A percentile compares a stretch with the other conserved stretches of the same genome.
Conservation (phyloP, 2,113 vertebrate genomes). For the Formicarius rufipectus region DNA sequence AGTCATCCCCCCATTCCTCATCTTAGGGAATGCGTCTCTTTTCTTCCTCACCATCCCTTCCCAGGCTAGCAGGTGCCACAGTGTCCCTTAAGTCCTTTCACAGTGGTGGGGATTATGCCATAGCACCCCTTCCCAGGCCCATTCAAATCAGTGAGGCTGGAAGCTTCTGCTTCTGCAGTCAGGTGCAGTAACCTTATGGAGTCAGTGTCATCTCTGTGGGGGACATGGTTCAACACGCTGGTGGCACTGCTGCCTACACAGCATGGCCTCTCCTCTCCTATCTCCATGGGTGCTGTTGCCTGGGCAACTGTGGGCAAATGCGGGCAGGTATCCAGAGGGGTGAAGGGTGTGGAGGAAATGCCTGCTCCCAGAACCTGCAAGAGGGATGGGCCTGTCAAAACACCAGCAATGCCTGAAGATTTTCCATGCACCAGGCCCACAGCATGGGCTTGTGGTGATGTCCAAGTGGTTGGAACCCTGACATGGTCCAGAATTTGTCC, state of each 20-base stretch:
- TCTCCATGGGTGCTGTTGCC: conserved; percentile 22
- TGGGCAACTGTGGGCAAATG: not conserved
- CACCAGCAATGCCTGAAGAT: accelerated
- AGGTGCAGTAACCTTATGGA: not conserved
- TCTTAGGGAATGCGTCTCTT: accelerated
- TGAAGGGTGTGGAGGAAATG: conserved; percentile 30
- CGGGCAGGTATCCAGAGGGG: conserved; percentile 22
- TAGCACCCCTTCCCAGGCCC: not conserved
- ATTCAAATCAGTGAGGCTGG: not conserved
- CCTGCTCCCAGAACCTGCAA: not conserved
- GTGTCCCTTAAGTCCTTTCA: accelerated
- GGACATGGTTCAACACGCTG: accelerated
- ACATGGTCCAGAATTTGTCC: accelerated
- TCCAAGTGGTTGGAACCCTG: not conserved
- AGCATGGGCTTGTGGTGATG: accelerated
- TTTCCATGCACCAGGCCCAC: not conserved
- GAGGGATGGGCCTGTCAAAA: not conserved
- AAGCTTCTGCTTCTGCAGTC: accelerated
- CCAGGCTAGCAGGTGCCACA: not conserved
- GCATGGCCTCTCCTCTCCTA: not conserved
- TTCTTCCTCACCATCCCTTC: not conserved
- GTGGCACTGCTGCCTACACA: not conserved
- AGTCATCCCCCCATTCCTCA: not conserved
- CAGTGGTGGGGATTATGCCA: not conserved
- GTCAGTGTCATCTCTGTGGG: not conserved